A percentile compares a stretch with the other conserved stretches of the same genome.
Evolutionary conservation across 1,140 invertebrate genomes (phyloP).

Genomic region (Zaprionus camerounensis): DNA sequence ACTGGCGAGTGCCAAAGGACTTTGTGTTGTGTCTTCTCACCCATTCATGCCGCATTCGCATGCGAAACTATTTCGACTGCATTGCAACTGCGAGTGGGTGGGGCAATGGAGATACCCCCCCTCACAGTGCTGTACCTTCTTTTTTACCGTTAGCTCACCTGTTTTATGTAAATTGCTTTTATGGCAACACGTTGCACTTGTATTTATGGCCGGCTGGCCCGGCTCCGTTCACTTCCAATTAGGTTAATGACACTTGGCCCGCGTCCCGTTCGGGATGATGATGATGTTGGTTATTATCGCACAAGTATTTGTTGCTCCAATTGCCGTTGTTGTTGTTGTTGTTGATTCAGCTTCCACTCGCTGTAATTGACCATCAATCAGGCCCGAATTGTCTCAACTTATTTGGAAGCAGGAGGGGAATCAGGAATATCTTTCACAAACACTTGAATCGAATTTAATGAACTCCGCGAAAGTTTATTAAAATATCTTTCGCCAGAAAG

Average conservation of each 20-base stretch:
- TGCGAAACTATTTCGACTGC: constrained; percentile 57
- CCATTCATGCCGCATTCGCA: constrained; percentile 38
- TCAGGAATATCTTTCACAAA: constrained; percentile 7
- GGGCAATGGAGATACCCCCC: constrained; percentile 23
- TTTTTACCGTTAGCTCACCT: constrained; percentile 56
- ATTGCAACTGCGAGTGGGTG: constrained; percentile 61
- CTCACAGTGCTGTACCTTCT: constrained; percentile 18
- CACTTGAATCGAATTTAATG: constrained; percentile 77
- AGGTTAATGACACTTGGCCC: constrained; percentile 78
- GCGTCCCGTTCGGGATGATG: constrained; percentile 36
- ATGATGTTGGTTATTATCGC: constrained; percentile 56
- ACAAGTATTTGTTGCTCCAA: constrained; percentile 54
- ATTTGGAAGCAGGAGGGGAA: constrained; percentile 6
- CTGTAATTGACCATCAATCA: constrained; percentile 78
- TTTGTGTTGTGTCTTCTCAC: constrained; percentile 50
- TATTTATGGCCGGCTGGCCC: constrained; percentile 57
- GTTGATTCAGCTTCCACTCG: constrained; percentile 49
- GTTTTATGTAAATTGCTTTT: constrained; percentile 78
- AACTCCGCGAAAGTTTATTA: constrained; percentile 75
- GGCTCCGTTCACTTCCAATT: constrained; percentile 56
- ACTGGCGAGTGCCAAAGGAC: constrained; percentile 17
- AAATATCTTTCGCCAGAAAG: constrained; percentile 63
- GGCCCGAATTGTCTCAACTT: constrained; percentile 60
- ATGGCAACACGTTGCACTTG: constrained; percentile 79
- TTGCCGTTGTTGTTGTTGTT: constrained; percentile 46